A percentile compares a stretch with the other conserved stretches of the same genome.
Conservation (phyloP, 1,140 invertebrate genomes). For the Lepidurus arcticus region DNA sequence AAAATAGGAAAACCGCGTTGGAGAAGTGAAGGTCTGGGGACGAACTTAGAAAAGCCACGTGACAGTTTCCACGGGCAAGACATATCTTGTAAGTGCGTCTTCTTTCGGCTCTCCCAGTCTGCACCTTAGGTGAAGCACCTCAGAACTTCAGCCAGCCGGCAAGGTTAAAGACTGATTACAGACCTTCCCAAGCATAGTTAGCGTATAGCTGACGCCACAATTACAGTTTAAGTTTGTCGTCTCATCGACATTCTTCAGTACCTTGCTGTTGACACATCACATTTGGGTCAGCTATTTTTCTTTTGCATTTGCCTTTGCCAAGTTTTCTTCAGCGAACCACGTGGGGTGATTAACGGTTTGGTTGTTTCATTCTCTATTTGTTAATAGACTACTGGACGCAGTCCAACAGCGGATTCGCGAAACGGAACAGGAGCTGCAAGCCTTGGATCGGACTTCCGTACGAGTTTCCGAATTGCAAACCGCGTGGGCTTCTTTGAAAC, state of each 20-base stretch:
- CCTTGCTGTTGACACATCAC: neutral
- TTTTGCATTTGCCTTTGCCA: neutral
- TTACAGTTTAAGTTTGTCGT: neutral
- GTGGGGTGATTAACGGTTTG: neutral
- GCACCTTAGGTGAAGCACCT: neutral
- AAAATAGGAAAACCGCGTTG: neutral
- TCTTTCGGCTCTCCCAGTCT: neutral
- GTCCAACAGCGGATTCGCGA: neutral
- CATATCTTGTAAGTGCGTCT: neutral
- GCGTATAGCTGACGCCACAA: neutral
- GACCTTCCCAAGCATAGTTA: neutral
- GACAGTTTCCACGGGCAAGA: neutral
- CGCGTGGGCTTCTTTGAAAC: constrained; percentile 12
- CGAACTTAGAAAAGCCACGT: neutral
- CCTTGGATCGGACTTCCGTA: neutral
- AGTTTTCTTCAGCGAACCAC: neutral
- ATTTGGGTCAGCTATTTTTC: neutral
- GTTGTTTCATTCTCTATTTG: neutral
- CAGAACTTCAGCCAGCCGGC: neutral
- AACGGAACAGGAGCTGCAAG: neutral
- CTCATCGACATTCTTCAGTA: neutral
- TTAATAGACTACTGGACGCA: neutral
- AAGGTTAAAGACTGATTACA: neutral
- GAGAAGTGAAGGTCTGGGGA: constrained; percentile 2
- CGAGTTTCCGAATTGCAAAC: neutral